Percentiles rank a stretch among this genome's conserved stretches.
Evolutionary conservation across 2,797 vertebrate species (phyloP).

Genomic region (Trematomus bernacchii): DNA sequence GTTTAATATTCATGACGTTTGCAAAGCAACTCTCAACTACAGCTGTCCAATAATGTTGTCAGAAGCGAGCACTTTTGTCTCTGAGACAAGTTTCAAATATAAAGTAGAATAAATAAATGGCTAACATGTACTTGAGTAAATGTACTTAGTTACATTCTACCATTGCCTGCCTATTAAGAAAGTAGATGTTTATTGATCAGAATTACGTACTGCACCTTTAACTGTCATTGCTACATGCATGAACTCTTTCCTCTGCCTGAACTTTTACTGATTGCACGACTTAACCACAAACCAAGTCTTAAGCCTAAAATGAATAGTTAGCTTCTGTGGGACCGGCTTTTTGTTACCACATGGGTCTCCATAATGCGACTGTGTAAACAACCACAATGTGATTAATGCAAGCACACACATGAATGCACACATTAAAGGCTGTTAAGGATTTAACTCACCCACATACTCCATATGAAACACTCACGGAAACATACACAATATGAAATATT

Average conservation of each 20-base stretch:
- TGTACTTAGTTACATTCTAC: neutral
- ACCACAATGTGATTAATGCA: conserved; percentile 18
- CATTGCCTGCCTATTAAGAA: neutral
- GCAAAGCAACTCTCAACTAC: neutral
- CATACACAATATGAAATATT: conserved; percentile 3
- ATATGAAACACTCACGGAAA: neutral
- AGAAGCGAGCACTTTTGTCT: neutral
- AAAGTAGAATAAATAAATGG: neutral
- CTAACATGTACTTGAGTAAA: no score
- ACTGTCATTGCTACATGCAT: neutral
- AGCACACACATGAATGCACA: conserved; percentile 6
- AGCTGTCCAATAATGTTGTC: neutral
- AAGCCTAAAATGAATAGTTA: conserved; percentile 18
- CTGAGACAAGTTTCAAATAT: neutral
- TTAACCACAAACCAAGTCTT: conserved; percentile 17
- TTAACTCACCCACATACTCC: conserved; percentile 26
- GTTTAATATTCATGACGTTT: neutral
- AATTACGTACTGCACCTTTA: conserved; percentile 2
- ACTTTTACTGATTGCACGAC: conserved; percentile 6
- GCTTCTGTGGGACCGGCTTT: conserved; percentile 6
- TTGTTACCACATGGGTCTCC: conserved; percentile 14
- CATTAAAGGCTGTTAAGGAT: conserved; percentile 33
- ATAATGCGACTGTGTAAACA: conserved; percentile 23
- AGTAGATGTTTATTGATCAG: conserved; percentile 9
- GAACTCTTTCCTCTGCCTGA: neutral